Evolutionary conservation across 2,888 invertebrate genomes (phyloP), one percentile per base, ranked within the genome.

Genomic region (Amphipyra tragopoginis): DNA sequence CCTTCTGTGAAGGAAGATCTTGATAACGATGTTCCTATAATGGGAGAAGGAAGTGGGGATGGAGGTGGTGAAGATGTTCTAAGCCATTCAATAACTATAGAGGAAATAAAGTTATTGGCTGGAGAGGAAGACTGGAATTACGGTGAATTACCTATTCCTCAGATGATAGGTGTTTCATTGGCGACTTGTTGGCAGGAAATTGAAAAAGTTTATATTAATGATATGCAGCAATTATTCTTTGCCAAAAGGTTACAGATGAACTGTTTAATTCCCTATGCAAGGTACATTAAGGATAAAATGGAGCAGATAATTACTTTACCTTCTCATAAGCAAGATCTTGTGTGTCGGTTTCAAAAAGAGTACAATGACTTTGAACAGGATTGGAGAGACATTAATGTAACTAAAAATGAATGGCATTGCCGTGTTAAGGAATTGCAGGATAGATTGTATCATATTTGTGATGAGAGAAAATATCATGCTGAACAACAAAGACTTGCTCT

Each of bases 361-460:
- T 96, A 96, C 73, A 97, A 97, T 86, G 89, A 93, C 21, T 93
- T 96, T 65, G 95, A 96, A 70, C 89, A 93, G 61, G 96, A 96
- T 77, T 94, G 96, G 87, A 90, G 96, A 2, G 90, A 93, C 59
- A 92, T 96, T 58, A 86, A 90, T 70, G 93, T 96, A 62, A 89
- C 96, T 1, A 96, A 96, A 84, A 95, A 95, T 60, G 96, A 96
- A 86, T 91, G 96, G 86, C 96, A 96, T 74, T 96, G 95, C 68
- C 88, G 95, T 36, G 88, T 95, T 0, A 92, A 92, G 50, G 95
- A 95, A 58, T 87, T 96, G 49, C 93, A 95, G 75, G 83, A 91
- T 39, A 92, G 87, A 53, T 86, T 97, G 10, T 95, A 95, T 81
- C 87, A 94, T 50, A 94, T 96, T 63, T 96, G 96, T 77, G 96